Conservation (phyloP, 1,140 invertebrate species). For the Solen grandis region DNA sequence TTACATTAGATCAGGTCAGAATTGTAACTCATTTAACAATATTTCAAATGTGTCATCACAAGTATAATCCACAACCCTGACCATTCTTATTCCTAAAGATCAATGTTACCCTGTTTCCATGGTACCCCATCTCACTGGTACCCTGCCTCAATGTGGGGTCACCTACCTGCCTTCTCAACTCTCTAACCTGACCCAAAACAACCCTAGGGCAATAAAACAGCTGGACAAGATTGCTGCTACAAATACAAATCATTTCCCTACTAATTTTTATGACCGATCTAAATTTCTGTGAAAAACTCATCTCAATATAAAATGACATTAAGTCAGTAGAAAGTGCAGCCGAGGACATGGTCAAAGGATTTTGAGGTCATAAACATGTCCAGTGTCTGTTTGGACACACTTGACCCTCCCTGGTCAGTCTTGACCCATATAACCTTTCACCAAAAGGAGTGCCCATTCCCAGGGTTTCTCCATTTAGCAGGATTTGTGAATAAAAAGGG, state of each 20-base stretch:
- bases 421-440: slow-evolving; percentile 39
- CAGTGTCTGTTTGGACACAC: slow-evolving; percentile 38
- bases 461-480: no score
- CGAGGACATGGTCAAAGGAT: slow-evolving; percentile 53
- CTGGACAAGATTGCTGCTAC: background rate
- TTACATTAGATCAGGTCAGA: no score
- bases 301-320: slow-evolving; percentile 50
- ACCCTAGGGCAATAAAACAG: slow-evolving; percentile 27
- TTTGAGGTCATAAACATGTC: slow-evolving; percentile 46
- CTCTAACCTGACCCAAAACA: slow-evolving; percentile 44
- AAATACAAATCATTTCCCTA: slow-evolving; percentile 45
- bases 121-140: no score
- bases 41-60: no score
- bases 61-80: no score
- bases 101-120: no score
- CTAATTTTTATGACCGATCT: slow-evolving; percentile 41
- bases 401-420: slow-evolving; percentile 54
- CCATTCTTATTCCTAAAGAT: no score
- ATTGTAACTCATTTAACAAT: no score
- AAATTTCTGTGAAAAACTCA: slow-evolving; percentile 56
- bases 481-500: no score
- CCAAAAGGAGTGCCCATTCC: slow-evolving; percentile 34
- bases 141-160: no score
- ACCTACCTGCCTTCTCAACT: no score
- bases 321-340: slow-evolving; percentile 34